Percentiles rank a stretch among this genome's conserved stretches.
Evolutionary conservation across 1,140 invertebrate species (phyloP).

Genomic region (Akabosia matsudoensis): DNA sequence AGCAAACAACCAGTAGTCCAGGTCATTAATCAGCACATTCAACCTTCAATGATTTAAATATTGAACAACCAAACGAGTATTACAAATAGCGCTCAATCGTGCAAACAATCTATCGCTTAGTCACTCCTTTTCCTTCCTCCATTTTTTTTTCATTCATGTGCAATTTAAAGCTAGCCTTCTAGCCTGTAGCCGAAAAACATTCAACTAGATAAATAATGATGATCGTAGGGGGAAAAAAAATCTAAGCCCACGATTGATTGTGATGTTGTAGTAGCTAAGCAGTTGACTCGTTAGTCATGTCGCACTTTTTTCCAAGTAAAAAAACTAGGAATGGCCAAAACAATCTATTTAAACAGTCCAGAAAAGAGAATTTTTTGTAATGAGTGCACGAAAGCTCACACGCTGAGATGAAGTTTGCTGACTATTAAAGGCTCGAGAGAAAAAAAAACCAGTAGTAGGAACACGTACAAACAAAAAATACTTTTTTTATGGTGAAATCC

Average conservation of each 20-base stretch:
- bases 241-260: slow-evolving; percentile 24
- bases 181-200: slow-evolving; percentile 9
- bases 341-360: not conserved
- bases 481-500: too few relatives aligned
- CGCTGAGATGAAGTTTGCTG: too few relatives aligned
- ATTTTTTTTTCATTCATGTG: not conserved
- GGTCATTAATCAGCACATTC: slow-evolving; percentile 24
- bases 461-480: not conserved
- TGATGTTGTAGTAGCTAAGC: not conserved
- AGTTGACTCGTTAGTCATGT: not conserved
- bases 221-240: not conserved
- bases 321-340: not conserved
- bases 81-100: too few relatives aligned
- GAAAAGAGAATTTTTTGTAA: not conserved
- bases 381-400: too few relatives aligned
- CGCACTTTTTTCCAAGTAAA: not conserved
- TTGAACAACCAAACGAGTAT: too few relatives aligned
- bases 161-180: slow-evolving; percentile 2
- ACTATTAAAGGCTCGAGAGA: too few relatives aligned
- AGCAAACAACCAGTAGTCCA: slow-evolving; percentile 20
- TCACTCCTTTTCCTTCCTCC: not conserved
- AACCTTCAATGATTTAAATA: too few relatives aligned
- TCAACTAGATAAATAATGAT: slow-evolving; percentile 22
- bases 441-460: not conserved
- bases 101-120: slow-evolving; percentile 10